Base-by-base conservation (phyloP, 2,888 invertebrate genomes). In the Gari tellinella region DNA sequence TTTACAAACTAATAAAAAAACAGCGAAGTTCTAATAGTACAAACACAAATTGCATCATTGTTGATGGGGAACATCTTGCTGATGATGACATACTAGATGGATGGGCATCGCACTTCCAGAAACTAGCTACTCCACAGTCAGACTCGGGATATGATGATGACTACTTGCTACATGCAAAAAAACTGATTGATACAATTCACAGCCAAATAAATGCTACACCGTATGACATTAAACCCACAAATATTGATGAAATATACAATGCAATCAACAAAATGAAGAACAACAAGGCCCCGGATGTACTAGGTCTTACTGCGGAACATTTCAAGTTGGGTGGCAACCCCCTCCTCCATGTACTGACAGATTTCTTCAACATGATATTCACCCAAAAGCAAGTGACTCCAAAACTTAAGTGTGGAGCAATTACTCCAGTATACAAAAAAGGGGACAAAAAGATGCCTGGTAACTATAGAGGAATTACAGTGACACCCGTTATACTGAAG, bases 381-480 rank as follows among this genome's bases (percentile, higher is more conserved):
- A 25, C 2, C 51, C 17, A 23, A 12, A 23, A 2, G 7, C 7
- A 8, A 8, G n/a, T 60, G 8, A 25, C 49, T 40, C n/a, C n/a
- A n/a, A 8, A 41, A 15, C 26, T 61, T n/a, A 61, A 60, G 17
- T 37, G 37, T n/a, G 61, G 49, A 2, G 49, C 26, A 21, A 19
- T 51, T 15, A 51, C 61, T 12, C 61, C 49, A 1, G 17, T 51
- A 17, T n/a, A n/a, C n/a, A 31, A 38, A 12, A 63, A 63, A 31
- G 51, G 61, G 1, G 49, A 51, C 49, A 3, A 1, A 15, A 40
- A 37, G 1, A 23, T 46, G 15, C 61, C 51, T 17, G 40, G 51
- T 15, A 61, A 51, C 17, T 61, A 51, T 23, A 17, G 51, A 45
- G 62, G 62, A n/a, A 60, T 60, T 1, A 49, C 40, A 5, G 60